phyloP scores from a whole-genome alignment of 1,140 invertebrate genomes.

The Pseudachorutes palmiensis region DNA sequence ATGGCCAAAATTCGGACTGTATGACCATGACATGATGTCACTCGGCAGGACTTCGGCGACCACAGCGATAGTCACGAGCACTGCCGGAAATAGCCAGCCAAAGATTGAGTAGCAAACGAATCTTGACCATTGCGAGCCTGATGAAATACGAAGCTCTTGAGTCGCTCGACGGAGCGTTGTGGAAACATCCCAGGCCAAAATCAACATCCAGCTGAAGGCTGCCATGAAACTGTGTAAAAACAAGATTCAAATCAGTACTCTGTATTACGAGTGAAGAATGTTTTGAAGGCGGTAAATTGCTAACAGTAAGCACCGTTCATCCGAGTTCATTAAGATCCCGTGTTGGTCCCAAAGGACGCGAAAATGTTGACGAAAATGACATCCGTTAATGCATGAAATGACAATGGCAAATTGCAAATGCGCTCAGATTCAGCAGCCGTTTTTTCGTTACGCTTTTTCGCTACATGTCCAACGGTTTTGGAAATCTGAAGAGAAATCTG shows the following conservation, averaged over 20 bases:
- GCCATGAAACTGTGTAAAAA: constrained; percentile 40
- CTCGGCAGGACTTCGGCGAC: constrained; percentile 46
- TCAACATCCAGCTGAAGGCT: constrained; percentile 55
- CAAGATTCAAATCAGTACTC: no score
- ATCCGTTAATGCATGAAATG: no score
- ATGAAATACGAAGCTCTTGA: constrained; percentile 45
- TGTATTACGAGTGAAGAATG: background rate
- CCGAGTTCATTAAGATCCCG: no score
- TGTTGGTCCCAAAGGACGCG: no score
- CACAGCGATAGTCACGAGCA: constrained; percentile 46
- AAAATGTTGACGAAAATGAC: no score
- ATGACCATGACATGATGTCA: constrained; percentile 40
- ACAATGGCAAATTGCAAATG: no score
- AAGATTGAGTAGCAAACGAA: constrained; percentile 50
- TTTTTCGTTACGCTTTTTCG: no score
- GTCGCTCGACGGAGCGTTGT: constrained; percentile 47
- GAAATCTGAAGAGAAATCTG: no score
- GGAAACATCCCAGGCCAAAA: constrained; percentile 54
- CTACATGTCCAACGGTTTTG: no score
- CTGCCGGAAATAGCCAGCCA: constrained; percentile 48
- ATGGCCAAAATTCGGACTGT: constrained; percentile 46
- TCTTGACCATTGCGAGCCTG: constrained; percentile 39
- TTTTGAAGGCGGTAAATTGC: background rate
- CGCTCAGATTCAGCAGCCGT: no score
- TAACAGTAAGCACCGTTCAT: background rate